phyloP scores from a whole-genome alignment of 2,113 vertebrate species.

The Naja naja region DNA sequence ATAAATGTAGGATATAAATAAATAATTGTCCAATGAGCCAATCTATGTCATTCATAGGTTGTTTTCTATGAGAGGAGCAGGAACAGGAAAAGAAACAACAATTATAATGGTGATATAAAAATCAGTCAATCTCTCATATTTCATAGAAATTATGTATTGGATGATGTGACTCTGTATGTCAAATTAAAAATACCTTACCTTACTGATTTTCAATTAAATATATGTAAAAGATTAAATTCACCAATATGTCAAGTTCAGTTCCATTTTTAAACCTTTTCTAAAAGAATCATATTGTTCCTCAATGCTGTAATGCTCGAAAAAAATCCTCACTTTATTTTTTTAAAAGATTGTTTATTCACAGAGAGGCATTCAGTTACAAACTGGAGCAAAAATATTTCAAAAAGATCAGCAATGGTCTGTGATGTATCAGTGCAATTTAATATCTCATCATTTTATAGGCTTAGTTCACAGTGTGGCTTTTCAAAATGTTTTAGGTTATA shows the following conservation, averaged over 20 bases:
- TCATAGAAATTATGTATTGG: background rate
- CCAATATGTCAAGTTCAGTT: slow-evolving; percentile 43
- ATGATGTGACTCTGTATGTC: background rate
- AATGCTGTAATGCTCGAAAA: slow-evolving; percentile 57
- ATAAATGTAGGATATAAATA: background rate
- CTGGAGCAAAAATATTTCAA: slow-evolving; percentile 32
- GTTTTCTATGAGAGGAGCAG: background rate
- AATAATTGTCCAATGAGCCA: background rate
- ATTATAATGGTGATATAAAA: background rate
- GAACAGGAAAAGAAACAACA: background rate
- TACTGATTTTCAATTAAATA: background rate
- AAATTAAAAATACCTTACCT: background rate
- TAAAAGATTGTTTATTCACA: slow-evolving; percentile 70
- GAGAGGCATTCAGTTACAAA: slow-evolving; percentile 58
- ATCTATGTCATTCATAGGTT: background rate
- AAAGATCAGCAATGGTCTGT: slow-evolving; percentile 29
- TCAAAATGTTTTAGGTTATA: background rate
- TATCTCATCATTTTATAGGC: background rate
- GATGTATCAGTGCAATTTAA: slow-evolving; percentile 15
- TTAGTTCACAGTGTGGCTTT: background rate
- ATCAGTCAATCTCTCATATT: background rate
- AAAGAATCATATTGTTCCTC: slow-evolving; percentile 47
- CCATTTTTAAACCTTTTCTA: slow-evolving; percentile 51
- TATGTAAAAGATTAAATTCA: slow-evolving; percentile 55
- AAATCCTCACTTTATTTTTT: slow-evolving; percentile 71